phyloP scores from a whole-genome alignment of 2,113 vertebrate genomes.

The Brachyistius frenatus region DNA sequence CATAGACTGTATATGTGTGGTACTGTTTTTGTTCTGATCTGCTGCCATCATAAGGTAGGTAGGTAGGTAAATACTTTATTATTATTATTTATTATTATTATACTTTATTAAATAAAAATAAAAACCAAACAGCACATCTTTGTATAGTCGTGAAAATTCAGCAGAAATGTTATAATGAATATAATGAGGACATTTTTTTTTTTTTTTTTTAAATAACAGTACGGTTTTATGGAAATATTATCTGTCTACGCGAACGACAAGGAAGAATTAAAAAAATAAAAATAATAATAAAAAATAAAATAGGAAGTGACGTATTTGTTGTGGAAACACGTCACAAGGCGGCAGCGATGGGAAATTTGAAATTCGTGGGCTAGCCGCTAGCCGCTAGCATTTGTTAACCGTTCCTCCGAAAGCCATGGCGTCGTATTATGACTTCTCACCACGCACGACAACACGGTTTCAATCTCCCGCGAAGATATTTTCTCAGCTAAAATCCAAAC shows the following conservation, averaged over 20 bases:
- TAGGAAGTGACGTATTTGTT: conserved; percentile 23
- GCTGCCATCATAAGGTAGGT: too few species aligned
- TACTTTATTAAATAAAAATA: too few species aligned
- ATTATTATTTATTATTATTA: too few species aligned
- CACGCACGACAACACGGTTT: not conserved
- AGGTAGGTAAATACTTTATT: too few species aligned
- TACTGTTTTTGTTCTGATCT: too few species aligned
- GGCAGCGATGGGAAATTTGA: conserved; percentile 37
- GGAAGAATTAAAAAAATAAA: not conserved
- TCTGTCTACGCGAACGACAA: not conserved
- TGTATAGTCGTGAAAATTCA: too few species aligned
- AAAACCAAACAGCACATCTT: too few species aligned
- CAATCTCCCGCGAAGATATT: conserved; percentile 84
- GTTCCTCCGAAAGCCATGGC: conserved; percentile 25
- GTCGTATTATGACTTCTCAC: conserved; percentile 17
- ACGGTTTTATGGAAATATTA: too few species aligned
- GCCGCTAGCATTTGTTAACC: not conserved
- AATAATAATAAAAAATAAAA: not conserved
- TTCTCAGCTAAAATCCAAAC: conserved; percentile 80
- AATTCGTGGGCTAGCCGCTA: conserved; percentile 27
- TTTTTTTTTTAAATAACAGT: too few species aligned
- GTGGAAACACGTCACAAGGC: conserved; percentile 49
- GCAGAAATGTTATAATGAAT: too few species aligned
- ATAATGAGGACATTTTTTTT: too few species aligned
- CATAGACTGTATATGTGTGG: too few species aligned